A percentile compares a stretch with the other conserved stretches of the same genome.
phyloP scores from a whole-genome alignment of 2,113 vertebrate species.

The Corythaixoides concolor region DNA sequence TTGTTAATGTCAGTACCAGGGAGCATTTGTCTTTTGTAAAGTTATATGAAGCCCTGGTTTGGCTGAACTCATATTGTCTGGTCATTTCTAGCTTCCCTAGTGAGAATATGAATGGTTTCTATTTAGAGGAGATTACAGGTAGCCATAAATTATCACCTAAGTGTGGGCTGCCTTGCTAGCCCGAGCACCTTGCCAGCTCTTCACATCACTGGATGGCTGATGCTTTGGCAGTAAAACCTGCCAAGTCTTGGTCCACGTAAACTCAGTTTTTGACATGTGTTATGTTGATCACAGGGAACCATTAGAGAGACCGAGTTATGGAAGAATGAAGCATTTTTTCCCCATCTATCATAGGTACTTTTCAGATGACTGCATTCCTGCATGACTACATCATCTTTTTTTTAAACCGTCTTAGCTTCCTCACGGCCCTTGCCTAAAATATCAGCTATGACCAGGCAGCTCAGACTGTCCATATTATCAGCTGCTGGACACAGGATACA shows the following conservation, averaged over 20 bases:
- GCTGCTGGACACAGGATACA: background rate
- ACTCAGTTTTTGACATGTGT: slow-evolving; percentile 54
- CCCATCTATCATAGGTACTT: slow-evolving; percentile 56
- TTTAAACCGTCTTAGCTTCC: background rate
- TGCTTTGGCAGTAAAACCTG: background rate
- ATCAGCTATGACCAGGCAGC: background rate
- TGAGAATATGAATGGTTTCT: slow-evolving; percentile 59
- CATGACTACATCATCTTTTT: background rate
- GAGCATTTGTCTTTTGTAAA: slow-evolving; percentile 5
- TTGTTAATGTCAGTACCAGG: slow-evolving; percentile 51
- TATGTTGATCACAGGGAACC: slow-evolving; percentile 47
- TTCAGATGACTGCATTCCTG: slow-evolving; percentile 57
- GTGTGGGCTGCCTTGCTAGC: slow-evolving; percentile 22
- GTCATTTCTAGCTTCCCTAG: slow-evolving; percentile 48
- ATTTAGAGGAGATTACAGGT: slow-evolving; percentile 60
- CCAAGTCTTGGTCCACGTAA: slow-evolving; percentile 51
- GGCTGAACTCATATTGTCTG: slow-evolving; percentile 67
- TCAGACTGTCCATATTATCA: background rate
- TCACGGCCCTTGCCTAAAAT: background rate
- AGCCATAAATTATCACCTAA: slow-evolving; percentile 67
- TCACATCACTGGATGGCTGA: background rate
- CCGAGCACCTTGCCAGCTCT: slow-evolving; percentile 38
- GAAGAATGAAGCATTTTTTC: slow-evolving; percentile 62
- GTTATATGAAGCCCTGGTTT: slow-evolving; percentile 45
- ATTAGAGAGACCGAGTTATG: background rate